phyloP scores from a whole-genome alignment of 2,113 vertebrate species.

The Alligator mississippiensis region DNA sequence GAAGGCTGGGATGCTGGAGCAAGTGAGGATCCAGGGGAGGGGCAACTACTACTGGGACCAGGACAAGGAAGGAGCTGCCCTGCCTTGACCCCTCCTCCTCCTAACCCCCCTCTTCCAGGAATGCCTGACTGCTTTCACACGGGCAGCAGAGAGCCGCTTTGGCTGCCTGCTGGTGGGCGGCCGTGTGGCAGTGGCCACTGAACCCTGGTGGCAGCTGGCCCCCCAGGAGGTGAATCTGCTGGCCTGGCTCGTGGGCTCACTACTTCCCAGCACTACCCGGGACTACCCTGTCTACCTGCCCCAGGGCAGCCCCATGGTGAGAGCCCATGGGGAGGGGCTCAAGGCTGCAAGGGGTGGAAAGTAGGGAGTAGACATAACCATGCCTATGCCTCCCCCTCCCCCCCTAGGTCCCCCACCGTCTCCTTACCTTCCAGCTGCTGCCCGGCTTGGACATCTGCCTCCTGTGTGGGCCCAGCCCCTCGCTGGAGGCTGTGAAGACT shows the following conservation, averaged over 20 bases:
- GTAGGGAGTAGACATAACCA: not conserved
- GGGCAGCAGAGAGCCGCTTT: slow-evolving; percentile 84
- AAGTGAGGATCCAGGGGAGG: not conserved
- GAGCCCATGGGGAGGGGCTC: not conserved
- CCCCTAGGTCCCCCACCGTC: slow-evolving; percentile 84
- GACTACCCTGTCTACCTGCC: slow-evolving; percentile 92
- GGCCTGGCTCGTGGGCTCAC: slow-evolving; percentile 79
- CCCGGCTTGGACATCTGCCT: slow-evolving; percentile 85
- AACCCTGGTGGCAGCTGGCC: slow-evolving; percentile 91
- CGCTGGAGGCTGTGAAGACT: slow-evolving; percentile 80
- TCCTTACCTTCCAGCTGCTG: slow-evolving; percentile 88
- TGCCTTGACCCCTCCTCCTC: not conserved
- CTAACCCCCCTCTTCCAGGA: slow-evolving; percentile 64
- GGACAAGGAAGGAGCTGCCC: too few species aligned
- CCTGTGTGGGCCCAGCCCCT: slow-evolving; percentile 88
- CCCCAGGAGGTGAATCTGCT: slow-evolving; percentile 87
- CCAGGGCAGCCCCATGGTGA: slow-evolving; percentile 88
- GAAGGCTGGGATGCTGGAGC: not conserved
- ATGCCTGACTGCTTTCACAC: slow-evolving; percentile 81
- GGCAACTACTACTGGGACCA: not conserved
- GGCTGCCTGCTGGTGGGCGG: slow-evolving; percentile 83
- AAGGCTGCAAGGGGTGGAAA: too few species aligned
- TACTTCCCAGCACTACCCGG: slow-evolving; percentile 81
- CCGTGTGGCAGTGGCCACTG: slow-evolving; percentile 83
- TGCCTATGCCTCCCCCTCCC: not conserved